These are phyloP conservation scores for Crocodylus rhombifer DNA, from an alignment of 2,797 vertebrate species.

Conservation along the genomic window DNA sequence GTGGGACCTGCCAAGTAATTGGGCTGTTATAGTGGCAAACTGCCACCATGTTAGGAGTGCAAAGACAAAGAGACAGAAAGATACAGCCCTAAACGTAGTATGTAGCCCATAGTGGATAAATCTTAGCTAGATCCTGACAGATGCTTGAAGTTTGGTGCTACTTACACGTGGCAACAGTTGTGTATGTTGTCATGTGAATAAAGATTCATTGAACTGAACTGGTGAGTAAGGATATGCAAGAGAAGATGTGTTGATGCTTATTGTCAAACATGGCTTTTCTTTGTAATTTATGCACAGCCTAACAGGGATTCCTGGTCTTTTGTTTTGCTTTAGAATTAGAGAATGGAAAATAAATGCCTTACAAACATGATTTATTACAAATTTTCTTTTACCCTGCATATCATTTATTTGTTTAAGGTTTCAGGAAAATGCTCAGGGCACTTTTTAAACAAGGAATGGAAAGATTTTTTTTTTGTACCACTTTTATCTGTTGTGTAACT, in stretches of 20 bases:
- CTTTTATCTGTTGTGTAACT: neutral
- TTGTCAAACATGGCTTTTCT: neutral
- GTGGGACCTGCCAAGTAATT: no score
- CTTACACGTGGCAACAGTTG: neutral
- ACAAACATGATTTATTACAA: neutral
- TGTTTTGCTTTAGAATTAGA: neutral
- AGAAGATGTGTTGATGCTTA: neutral
- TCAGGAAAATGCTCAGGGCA: neutral
- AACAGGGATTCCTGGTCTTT: conserved; percentile 15
- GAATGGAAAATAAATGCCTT: conserved; percentile 9
- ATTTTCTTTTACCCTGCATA: conserved; percentile 1
- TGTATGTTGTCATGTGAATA: neutral
- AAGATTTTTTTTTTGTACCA: neutral
- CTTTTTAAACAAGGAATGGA: neutral
- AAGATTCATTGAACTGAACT: conserved; percentile 21
- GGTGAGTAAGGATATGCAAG: neutral
- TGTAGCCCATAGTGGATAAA: no score
- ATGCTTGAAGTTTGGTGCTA: no score
- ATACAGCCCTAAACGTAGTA: no score
- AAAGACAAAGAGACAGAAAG: no score
- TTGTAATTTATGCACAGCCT: neutral
- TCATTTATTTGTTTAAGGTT: neutral
- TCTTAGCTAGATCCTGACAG: no score
- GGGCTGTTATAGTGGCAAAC: no score
- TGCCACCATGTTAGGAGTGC: no score